Base-by-base conservation (phyloP, 2,888 invertebrate species). In the Drosophila anceps region DNA sequence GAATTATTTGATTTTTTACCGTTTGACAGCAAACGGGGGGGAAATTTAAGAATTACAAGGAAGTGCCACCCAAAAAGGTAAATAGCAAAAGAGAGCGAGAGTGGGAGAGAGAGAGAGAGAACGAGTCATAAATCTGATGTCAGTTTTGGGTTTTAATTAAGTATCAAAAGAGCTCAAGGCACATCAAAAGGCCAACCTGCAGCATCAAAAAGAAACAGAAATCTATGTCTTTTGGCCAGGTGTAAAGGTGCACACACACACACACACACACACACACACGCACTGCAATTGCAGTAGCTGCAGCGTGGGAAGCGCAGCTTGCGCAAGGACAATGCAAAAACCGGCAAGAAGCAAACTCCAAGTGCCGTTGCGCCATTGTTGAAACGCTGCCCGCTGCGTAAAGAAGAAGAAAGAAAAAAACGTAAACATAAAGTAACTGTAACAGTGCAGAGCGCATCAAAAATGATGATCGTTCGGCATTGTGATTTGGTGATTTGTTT, bases 241-340 rank as follows among this genome's bases (percentile, higher is more conserved):
- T 88, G 88, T 77, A 78, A 65, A 68, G 15, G 53, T 53, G 41
- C 60, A 78, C 50, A 61, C 33, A 44, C 24, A 33, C 57, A 29
- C 57, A 33, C 20, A 33, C 20, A 33, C 31, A 12, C 10, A 2
- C 15, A n/a, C 43, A 43, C 31, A 20, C 29, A 9, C 7, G 3
- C 24, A 35, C 27, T 12, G 29, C 24, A 48, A 37, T 59, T 50
- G 51, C 61, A 29, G 48, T 55, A 60, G 18, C 50, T 48, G 63
- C 62, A 69, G 81, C 89, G 89, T 89, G 89, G 90, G 89, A 89
- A 89, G 84, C 71, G 67, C 81, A 82, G 74, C 89, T 91, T 91
- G 90, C 90, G 90, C 60, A 91, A 89, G 89, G 88, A 84, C 90
- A 83, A 83, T 81, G 89, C 69, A 58, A 65, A 59, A 59, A 59